Evolutionary conservation across 2,113 vertebrate genomes (phyloP).

Genomic region (Zootoca vivipara): DNA sequence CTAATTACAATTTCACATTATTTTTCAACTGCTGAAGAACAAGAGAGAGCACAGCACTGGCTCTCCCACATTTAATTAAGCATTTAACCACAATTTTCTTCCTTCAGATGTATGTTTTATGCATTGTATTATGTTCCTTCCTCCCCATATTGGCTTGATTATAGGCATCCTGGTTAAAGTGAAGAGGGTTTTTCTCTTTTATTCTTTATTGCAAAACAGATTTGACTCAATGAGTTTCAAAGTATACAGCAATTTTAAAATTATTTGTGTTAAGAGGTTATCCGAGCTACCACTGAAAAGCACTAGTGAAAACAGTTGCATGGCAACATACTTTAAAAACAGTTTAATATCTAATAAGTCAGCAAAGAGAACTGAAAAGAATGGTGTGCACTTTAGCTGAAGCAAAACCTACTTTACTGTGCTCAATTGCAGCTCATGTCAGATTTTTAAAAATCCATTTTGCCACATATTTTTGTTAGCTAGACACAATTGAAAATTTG

Average conservation of each 20-base stretch:
- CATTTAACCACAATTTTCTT: background rate
- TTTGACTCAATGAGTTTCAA: background rate
- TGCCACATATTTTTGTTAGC: background rate
- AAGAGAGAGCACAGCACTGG: background rate
- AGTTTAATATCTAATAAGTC: accelerated
- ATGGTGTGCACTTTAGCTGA: background rate
- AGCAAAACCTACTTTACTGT: background rate
- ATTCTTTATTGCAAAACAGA: background rate
- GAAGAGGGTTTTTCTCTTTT: background rate
- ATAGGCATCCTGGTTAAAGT: background rate
- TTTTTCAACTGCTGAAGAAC: background rate
- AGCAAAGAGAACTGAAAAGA: background rate
- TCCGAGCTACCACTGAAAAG: background rate
- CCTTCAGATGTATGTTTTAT: background rate
- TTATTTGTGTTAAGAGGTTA: background rate
- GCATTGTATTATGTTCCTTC: background rate
- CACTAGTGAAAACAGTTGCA: constrained; percentile 7
- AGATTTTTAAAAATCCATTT: background rate
- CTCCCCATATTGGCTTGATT: background rate
- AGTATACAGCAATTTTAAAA: accelerated
- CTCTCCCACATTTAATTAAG: background rate
- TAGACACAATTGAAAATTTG: background rate
- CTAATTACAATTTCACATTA: background rate
- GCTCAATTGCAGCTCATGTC: background rate
- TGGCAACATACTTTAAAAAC: accelerated